Evolutionary conservation across 2,888 invertebrate species (phyloP), one percentile per base, ranked within the genome.

Genomic region (Punctoribates punctum): DNA sequence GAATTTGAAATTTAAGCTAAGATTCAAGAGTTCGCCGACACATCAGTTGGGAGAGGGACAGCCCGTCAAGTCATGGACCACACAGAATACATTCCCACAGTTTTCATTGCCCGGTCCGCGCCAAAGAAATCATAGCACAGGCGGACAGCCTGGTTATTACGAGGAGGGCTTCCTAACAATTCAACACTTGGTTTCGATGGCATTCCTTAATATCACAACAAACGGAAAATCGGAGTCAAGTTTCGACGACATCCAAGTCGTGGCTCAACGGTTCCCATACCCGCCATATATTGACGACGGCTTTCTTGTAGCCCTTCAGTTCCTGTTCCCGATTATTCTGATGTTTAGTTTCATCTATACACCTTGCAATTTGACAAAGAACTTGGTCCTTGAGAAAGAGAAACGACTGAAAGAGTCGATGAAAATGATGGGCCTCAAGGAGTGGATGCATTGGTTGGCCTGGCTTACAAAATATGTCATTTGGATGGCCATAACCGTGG

Each of bases 261-360:
- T 0, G 82, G 93, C 57, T 87, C 87, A 88, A 81, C 86, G 92
- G 73, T 91, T 88, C 83, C 91, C 93, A 0, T 92, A 91, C 83
- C 91, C 92, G 0, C 83, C 86, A 0, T 93, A 88, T 83, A 83
- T 89, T 0, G 84, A 87, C 34, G 93, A 94, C 83, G 83, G 87
- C 0, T 87, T 92, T 29, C 83, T 92, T 0, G 84, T 88, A 46
- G 88, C 88, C 0, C 83, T 93, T 54, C 87, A 89, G 81, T 83
- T 86, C 15, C 87, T 90, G 80, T 87, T 94, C 77, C 90, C 93
- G 0, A 85, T 91, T 79, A 89, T 94, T 70, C 86, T 94, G 29
- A 86, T 93, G 84, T 85, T 94, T 23, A 91, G 91, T 82, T 94
- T 91, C 82, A 89, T 91, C 75, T 92, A 93, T 83, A 89, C 90